phyloP scores from a whole-genome alignment of 2,888 invertebrate species.

The Hirtodrosophila alboralis region DNA sequence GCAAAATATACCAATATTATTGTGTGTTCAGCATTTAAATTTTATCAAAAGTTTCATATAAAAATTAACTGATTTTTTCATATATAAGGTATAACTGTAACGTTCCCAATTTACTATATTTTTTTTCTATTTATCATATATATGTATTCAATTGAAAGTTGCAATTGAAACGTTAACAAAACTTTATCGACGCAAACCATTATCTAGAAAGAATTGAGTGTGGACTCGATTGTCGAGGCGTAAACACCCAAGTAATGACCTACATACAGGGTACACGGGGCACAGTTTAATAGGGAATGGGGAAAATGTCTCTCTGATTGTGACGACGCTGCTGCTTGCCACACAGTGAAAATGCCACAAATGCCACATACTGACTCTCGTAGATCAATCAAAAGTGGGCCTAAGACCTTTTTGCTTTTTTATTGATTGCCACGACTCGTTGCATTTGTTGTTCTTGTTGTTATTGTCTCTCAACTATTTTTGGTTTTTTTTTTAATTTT shows the following conservation, averaged over 20 bases:
- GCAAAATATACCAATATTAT: no score
- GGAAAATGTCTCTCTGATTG: conserved; percentile 4
- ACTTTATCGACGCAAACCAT: conserved; percentile 47
- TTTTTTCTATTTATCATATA: no score
- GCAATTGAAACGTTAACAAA: conserved; percentile 4
- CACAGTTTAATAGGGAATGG: no score
- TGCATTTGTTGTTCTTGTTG: conserved; percentile 9
- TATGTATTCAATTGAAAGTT: no score
- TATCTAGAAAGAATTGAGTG: conserved; percentile 38
- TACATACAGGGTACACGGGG: conserved; percentile 23
- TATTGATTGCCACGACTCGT: conserved; percentile 33
- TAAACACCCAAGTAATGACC: conserved; percentile 57
- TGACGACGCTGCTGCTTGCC: conserved; percentile 8
- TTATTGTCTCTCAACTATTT: conserved; percentile 30
- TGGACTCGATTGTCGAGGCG: conserved; percentile 37
- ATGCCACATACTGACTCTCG: conserved; percentile 15
- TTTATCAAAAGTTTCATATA: no score
- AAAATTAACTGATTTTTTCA: no score
- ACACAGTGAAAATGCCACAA: conserved; percentile 1
- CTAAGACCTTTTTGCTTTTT: conserved; percentile 39
- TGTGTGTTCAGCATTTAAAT: no score
- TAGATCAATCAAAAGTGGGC: conserved; percentile 63
- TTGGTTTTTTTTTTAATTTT: conserved; percentile 33
- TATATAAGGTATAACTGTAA: no score
- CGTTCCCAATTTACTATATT: conserved; percentile 11